A percentile compares a stretch with the other conserved stretches of the same genome.
phyloP scores from a whole-genome alignment of 2,797 vertebrate species.

The Sus cebifrons region DNA sequence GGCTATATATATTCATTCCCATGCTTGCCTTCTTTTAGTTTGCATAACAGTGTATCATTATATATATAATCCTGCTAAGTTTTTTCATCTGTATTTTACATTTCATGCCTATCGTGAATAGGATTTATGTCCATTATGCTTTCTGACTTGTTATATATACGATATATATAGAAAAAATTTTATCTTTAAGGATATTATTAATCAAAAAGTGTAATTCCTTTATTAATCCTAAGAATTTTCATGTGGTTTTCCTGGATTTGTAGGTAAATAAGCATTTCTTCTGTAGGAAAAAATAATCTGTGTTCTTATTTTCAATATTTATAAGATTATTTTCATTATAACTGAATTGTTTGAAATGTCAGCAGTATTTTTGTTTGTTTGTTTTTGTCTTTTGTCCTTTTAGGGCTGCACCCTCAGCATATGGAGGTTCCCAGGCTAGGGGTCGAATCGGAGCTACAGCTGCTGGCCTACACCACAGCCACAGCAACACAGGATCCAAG shows the following conservation, averaged over 20 bases:
- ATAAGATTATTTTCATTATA: not conserved
- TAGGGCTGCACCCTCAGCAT: too few relatives aligned
- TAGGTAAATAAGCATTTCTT: not conserved
- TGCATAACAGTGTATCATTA: not conserved
- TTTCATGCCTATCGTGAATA: not conserved
- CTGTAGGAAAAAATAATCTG: not conserved
- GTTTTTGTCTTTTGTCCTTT: not conserved
- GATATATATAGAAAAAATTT: not conserved
- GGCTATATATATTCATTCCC: not conserved
- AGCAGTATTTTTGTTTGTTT: not conserved
- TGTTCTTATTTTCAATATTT: conserved; percentile 20
- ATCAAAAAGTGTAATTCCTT: not conserved
- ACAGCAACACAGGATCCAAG: too few relatives aligned
- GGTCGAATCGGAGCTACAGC: too few relatives aligned
- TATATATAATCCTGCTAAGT: not conserved
- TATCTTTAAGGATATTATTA: not conserved
- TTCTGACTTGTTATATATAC: not conserved
- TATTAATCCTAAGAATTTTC: not conserved
- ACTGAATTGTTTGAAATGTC: conserved; percentile 32
- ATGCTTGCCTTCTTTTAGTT: not conserved
- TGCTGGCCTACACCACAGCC: too few relatives aligned
- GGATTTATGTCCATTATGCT: not conserved
- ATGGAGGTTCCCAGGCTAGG: not conserved
- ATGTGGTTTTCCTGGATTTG: not conserved
- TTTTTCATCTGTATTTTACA: not conserved